Conservation (phyloP, 92 coral and sea anemone genomes). For the Porites cylindrica region DNA sequence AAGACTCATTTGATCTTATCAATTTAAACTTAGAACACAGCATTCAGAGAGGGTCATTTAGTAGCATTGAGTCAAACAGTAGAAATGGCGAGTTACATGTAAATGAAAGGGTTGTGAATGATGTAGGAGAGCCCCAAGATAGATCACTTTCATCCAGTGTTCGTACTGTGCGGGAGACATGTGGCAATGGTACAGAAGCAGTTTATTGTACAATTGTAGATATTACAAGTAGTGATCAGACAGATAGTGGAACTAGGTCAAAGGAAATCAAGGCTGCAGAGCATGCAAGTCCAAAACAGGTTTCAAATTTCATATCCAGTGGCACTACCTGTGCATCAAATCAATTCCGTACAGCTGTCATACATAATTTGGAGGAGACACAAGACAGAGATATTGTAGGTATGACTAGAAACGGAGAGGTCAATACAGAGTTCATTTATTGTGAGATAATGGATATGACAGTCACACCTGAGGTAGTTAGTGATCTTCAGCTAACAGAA, state of each 20-base stretch:
- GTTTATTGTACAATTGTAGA: constrained; percentile 18
- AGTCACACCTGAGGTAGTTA: constrained; percentile 6
- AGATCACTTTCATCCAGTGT: background rate
- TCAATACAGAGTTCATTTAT: background rate
- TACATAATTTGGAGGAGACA: background rate
- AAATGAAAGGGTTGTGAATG: background rate
- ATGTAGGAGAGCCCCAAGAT: background rate
- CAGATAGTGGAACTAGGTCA: constrained; percentile 11
- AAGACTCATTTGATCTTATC: background rate
- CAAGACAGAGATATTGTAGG: background rate
- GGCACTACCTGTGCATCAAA: background rate
- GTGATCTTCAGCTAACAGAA: background rate
- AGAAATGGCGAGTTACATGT: background rate
- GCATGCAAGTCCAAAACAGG: background rate
- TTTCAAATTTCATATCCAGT: no score
- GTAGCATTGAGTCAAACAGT: background rate
- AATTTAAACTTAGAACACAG: constrained; percentile 11
- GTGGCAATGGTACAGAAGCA: background rate
- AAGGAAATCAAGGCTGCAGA: background rate
- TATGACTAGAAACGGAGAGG: background rate
- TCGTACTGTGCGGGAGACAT: background rate
- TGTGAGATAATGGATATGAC: constrained; percentile 30
- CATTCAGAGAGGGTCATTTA: background rate
- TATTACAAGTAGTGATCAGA: constrained; percentile 3
- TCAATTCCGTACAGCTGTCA: no score